These are phyloP conservation scores for Papilio elwesi DNA, from an alignment of 2,888 invertebrate genomes.

Conservation along the genomic window DNA sequence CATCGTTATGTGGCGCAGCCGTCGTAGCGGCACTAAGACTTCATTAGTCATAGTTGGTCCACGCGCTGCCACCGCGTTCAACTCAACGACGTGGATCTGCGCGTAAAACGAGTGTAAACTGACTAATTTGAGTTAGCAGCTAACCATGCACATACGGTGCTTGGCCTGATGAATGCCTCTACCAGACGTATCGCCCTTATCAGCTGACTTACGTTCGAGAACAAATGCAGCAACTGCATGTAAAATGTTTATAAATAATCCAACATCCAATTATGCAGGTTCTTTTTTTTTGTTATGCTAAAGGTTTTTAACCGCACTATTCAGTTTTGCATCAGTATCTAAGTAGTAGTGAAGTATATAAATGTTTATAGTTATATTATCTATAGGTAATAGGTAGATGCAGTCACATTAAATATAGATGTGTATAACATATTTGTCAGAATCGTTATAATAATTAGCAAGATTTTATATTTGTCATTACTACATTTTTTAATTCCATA, in stretches of 20 bases:
- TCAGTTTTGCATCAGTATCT: neutral
- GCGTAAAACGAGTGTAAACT: slow-evolving; percentile 47
- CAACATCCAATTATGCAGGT: slow-evolving; percentile 41
- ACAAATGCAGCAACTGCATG: slow-evolving; percentile 59
- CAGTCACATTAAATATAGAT: neutral
- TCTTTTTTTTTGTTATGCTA: slow-evolving; percentile 25
- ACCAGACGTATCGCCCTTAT: slow-evolving; percentile 68
- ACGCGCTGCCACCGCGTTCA: slow-evolving; percentile 41
- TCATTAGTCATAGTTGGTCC: slow-evolving; percentile 54
- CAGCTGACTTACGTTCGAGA: slow-evolving; percentile 75
- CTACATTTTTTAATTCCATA: too few species aligned
- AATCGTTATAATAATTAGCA: too few species aligned
- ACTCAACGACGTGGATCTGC: slow-evolving; percentile 42
- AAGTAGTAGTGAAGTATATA: neutral
- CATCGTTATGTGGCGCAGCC: slow-evolving; percentile 71
- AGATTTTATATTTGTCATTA: too few species aligned
- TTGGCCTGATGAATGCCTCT: slow-evolving; percentile 53
- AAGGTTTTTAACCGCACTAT: slow-evolving; percentile 6
- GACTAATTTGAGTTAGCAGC: slow-evolving; percentile 71
- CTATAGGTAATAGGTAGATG: neutral
- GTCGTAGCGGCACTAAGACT: slow-evolving; percentile 53
- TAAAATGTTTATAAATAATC: slow-evolving; percentile 62
- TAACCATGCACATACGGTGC: slow-evolving; percentile 74
- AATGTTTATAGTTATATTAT: neutral
- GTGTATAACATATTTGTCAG: too few species aligned